phyloP scores from a whole-genome alignment of 2,797 vertebrate genomes.

The Taeniopygia guttata region DNA sequence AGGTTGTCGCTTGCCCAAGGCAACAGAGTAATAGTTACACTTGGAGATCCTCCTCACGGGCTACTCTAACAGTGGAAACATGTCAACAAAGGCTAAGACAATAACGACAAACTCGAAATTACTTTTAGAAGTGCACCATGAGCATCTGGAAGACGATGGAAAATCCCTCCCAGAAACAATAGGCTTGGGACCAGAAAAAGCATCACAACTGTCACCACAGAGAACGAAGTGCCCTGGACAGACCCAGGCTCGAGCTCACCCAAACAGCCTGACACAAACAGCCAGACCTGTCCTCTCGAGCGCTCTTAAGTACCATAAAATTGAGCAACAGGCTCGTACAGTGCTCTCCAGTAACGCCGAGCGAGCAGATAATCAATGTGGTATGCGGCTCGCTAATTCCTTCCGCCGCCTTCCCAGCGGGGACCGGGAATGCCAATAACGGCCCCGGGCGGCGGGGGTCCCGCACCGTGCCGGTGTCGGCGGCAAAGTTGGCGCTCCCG shows the following conservation, averaged over 20 bases:
- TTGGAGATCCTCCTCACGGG: background rate
- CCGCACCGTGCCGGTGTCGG: background rate
- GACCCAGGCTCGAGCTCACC: background rate
- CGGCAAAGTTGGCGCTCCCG: background rate
- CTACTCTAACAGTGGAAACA: background rate
- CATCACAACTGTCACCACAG: fast-evolving
- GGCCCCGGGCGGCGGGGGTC: background rate
- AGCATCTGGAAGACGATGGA: background rate
- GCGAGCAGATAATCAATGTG: background rate
- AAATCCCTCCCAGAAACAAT: background rate
- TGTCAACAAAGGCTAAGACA: background rate
- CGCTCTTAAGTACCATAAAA: background rate
- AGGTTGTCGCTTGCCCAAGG: slow-evolving; percentile 22
- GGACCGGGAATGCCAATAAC: background rate
- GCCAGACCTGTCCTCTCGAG: background rate
- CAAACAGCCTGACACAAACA: background rate
- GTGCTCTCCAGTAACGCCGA: background rate
- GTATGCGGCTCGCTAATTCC: background rate
- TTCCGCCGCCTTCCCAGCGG: background rate
- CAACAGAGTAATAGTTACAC: background rate
- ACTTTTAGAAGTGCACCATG: background rate
- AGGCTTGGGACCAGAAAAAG: background rate
- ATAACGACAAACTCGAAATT: background rate
- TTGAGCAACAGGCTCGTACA: background rate
- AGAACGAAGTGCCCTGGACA: background rate